Base-by-base conservation (phyloP, 1,140 invertebrate genomes). In the Pseudomyrmex dendroicus region DNA sequence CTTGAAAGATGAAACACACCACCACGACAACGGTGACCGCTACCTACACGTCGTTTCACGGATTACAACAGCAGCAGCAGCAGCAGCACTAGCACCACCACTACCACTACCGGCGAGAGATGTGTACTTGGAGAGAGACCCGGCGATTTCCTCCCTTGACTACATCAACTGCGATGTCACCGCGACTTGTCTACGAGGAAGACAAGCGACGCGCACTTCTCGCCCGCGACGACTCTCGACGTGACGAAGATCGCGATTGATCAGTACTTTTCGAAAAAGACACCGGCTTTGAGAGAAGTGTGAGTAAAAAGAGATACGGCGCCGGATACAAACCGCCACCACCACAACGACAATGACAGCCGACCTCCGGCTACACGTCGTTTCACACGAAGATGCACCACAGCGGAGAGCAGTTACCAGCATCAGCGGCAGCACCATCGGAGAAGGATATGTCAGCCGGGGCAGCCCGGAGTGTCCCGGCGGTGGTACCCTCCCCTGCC, bases 401-500 rank as follows among this genome's bases (percentile, higher is more conserved):
- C 66, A 70, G 54, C 74, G 12, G 63, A 44, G 74, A 59, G 54
- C 54, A 35, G 20, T 54, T 48, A 17, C 64, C 64, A 15, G 13
- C 20, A 76, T 61, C 61, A 64, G 80, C 48, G 62, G 70, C 83
- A 67, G 67, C 74, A 66, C 72, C 83, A 67, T 72, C 86, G 73
- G 73, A 87, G 68, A 67, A 22, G 64, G 54, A 46, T 54, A 59
- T 15, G 52, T 46, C 56, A 61, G 82, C 76, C 70, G 83, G 72
- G 85, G 76, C 84, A 70, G 72, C 82, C 76, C 72, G 76, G 82
- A 86, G 70, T 78, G 73, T 86, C 86, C 86, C 86, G 76, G 85
- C 82, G 50, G 67, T 61, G 17, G n/a, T n/a, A 15, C 48, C 57
- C 52, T 52, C 50, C 10, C 50, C 50, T 13, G 50, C 13, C 62